Percentiles rank a stretch among this genome's conserved stretches.
Evolutionary conservation across 2,113 vertebrate species (phyloP).

Genomic region (Probosciger aterrimus): DNA sequence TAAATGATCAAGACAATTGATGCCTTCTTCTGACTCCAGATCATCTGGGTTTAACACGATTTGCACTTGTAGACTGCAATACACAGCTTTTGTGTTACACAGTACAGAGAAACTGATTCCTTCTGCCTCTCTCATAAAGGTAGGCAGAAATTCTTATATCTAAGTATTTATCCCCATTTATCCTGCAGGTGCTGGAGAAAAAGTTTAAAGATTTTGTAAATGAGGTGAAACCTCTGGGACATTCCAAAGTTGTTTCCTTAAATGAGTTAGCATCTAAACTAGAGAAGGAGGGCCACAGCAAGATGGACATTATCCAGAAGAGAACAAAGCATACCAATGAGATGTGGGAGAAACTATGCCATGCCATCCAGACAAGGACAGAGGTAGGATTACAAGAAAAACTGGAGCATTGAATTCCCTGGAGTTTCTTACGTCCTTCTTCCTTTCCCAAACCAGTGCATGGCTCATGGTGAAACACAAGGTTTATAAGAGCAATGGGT

Average conservation of each 20-base stretch:
- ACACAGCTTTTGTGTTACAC: background rate
- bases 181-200: slow-evolving; percentile 81
- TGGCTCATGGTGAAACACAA: background rate
- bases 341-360: slow-evolving; percentile 78
- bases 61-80: background rate
- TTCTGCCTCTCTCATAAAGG: background rate
- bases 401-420: background rate
- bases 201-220: slow-evolving; percentile 81
- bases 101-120: background rate
- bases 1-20: background rate
- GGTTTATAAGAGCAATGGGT: background rate
- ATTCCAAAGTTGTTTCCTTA: slow-evolving; percentile 73
- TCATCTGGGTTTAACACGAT: background rate
- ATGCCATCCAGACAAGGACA: slow-evolving; percentile 69
- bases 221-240: slow-evolving; percentile 78
- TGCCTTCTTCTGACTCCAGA: background rate
- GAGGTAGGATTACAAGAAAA: slow-evolving; percentile 69
- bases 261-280: slow-evolving; percentile 75
- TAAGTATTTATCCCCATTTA: background rate
- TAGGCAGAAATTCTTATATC: background rate
- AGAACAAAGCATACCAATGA: slow-evolving; percentile 64
- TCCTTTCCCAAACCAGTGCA: background rate
- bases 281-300: slow-evolving; percentile 41
- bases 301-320: slow-evolving; percentile 63
- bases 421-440: background rate